Evolutionary conservation across 2,797 vertebrate genomes (phyloP).

Genomic region (Poecilia gillii): DNA sequence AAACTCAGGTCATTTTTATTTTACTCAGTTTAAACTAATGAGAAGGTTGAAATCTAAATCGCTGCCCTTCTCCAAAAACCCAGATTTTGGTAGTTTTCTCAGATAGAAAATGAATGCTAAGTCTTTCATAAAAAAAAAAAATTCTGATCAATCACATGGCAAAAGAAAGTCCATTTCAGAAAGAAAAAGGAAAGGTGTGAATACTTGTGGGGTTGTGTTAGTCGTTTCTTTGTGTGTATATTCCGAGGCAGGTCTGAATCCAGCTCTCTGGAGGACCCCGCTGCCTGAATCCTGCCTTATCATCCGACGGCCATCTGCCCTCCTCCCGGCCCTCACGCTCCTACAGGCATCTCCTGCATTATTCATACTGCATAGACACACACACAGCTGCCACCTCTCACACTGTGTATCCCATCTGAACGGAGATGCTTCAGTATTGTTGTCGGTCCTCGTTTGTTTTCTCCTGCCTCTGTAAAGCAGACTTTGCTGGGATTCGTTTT

Average conservation of each 20-base stretch:
- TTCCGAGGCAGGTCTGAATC: constrained; percentile 45
- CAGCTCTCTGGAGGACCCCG: constrained; percentile 68
- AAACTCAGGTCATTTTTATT: background rate
- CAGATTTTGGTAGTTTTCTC: background rate
- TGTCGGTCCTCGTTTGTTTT: constrained; percentile 56
- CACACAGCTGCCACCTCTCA: constrained; percentile 46
- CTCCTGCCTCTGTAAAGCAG: constrained; percentile 38
- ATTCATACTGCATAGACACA: constrained; percentile 63
- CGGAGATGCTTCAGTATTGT: constrained; percentile 53
- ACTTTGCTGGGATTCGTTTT: constrained; percentile 46
- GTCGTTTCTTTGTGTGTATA: constrained; percentile 19
- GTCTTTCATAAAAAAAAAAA: background rate
- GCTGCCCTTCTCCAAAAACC: background rate
- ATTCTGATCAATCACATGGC: background rate
- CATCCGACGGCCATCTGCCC: constrained; percentile 75
- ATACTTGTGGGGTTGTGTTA: constrained; percentile 5
- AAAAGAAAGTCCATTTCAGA: background rate
- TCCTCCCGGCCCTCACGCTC: constrained; percentile 62
- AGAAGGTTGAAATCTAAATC: background rate
- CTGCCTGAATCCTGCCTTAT: constrained; percentile 70
- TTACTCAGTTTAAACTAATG: background rate
- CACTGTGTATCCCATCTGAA: constrained; percentile 47
- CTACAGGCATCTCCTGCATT: constrained; percentile 70
- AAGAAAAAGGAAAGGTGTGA: background rate
- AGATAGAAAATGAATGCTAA: background rate